Percentiles rank a stretch among this genome's conserved stretches.
These are phyloP conservation scores for Archaeoteleia sp. DNA, from an alignment of 2,888 invertebrate genomes.

Conservation along the genomic window DNA sequence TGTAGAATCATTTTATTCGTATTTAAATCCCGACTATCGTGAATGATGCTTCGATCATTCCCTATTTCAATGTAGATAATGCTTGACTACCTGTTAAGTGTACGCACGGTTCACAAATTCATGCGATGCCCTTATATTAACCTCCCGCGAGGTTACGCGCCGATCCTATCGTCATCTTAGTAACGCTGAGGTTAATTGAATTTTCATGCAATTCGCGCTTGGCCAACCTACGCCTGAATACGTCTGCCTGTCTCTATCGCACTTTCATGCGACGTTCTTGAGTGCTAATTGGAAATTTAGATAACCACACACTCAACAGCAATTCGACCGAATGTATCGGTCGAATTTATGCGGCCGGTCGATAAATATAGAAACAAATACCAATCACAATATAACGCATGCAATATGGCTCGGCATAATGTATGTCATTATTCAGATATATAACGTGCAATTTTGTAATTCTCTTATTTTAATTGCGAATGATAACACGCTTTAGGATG, in stretches of 20 bases:
- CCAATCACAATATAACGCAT: too few species aligned
- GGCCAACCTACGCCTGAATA: constrained; percentile 18
- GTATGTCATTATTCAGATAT: too few species aligned
- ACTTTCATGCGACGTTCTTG: constrained; percentile 26
- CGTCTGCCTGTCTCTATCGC: constrained; percentile 29
- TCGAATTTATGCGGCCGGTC: constrained; percentile 11
- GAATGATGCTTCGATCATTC: constrained; percentile 4
- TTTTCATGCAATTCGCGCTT: constrained; percentile 46
- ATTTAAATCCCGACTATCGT: neutral
- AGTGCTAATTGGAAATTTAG: constrained; percentile 42
- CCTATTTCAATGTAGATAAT: constrained; percentile 5
- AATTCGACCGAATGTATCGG: constrained; percentile 20
- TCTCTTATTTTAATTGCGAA: too few species aligned
- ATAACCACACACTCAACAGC: constrained; percentile 22
- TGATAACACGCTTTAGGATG: too few species aligned
- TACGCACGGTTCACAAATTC: constrained; percentile 30
- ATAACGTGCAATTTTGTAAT: too few species aligned
- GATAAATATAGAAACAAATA: neutral
- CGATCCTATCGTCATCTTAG: constrained; percentile 38
- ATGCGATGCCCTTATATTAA: constrained; percentile 24
- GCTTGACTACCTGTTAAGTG: constrained; percentile 8
- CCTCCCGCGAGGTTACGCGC: constrained; percentile 18
- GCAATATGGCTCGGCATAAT: too few species aligned
- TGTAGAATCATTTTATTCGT: too few species aligned
- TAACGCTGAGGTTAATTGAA: constrained; percentile 44